phyloP scores from a whole-genome alignment of 2,888 invertebrate species.

The Apamea sordens region DNA sequence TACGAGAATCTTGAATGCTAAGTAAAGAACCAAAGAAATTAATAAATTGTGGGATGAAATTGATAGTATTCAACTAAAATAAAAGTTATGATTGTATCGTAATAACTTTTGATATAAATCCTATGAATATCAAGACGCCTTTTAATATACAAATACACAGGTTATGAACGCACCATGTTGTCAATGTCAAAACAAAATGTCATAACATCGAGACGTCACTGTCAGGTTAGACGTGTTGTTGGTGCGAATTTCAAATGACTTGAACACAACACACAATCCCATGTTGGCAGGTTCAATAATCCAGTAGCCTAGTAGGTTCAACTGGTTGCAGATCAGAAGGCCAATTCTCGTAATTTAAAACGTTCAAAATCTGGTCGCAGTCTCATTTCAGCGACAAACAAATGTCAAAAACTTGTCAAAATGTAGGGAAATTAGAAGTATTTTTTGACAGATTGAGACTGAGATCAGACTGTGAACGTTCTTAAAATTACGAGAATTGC shows the following conservation, averaged over 20 bases:
- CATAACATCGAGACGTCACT: slow-evolving; percentile 13
- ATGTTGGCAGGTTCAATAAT: background rate
- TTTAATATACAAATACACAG: background rate
- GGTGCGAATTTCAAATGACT: slow-evolving; percentile 21
- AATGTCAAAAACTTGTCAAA: too few relatives aligned
- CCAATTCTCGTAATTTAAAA: too few relatives aligned
- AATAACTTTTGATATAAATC: background rate
- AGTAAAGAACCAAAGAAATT: background rate
- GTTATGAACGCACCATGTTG: slow-evolving; percentile 28
- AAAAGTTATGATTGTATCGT: background rate
- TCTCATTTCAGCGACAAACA: too few relatives aligned
- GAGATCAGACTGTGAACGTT: too few relatives aligned
- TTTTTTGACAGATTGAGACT: too few relatives aligned
- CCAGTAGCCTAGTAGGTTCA: background rate
- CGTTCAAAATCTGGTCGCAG: too few relatives aligned
- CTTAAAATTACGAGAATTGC: too few relatives aligned
- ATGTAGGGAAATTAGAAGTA: too few relatives aligned
- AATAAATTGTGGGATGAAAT: background rate
- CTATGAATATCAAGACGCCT: too few relatives aligned
- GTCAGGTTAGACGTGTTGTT: background rate
- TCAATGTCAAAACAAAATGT: slow-evolving; percentile 30
- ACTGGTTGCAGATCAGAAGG: background rate
- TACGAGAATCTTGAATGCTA: background rate
- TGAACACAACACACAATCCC: slow-evolving; percentile 3
- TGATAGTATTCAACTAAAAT: background rate